These are phyloP conservation scores for Darevskia nairensis DNA, from an alignment of 2,797 vertebrate species.

Conservation along the genomic window DNA sequence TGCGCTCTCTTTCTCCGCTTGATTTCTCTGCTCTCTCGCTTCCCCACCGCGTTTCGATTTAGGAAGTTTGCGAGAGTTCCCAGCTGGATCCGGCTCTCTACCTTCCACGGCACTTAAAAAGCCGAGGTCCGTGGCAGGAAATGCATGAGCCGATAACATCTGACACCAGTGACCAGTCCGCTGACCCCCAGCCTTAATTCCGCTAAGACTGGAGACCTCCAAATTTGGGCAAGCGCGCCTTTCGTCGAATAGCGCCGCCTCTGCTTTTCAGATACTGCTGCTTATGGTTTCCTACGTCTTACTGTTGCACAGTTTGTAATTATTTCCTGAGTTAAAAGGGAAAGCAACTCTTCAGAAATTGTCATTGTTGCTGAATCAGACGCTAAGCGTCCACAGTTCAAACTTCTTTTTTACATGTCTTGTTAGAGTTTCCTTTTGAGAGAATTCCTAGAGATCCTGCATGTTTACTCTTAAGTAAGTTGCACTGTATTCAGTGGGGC, in stretches of 20 bases:
- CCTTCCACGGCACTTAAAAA: conserved; percentile 79
- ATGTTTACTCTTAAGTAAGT: not conserved
- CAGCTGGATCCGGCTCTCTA: conserved; percentile 75
- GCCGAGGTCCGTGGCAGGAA: conserved; percentile 85
- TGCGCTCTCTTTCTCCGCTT: not conserved
- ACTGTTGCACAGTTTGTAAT: not conserved
- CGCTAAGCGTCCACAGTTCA: no score
- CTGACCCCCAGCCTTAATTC: conserved; percentile 90
- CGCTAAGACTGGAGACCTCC: conserved; percentile 85
- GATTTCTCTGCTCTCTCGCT: not conserved
- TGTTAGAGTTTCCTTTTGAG: not conserved
- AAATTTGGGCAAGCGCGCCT: conserved; percentile 59
- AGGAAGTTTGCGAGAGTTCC: conserved; percentile 65
- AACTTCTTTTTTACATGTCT: not conserved
- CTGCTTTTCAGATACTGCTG: not conserved
- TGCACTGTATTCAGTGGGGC: not conserved
- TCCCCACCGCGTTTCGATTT: conserved; percentile 45
- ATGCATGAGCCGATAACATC: conserved; percentile 92
- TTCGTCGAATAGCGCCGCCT: conserved; percentile 21
- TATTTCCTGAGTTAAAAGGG: not conserved
- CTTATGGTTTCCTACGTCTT: not conserved
- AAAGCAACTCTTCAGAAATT: not conserved
- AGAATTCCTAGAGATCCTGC: not conserved
- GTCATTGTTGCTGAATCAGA: not conserved
- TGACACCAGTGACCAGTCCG: conserved; percentile 89